Conservation (phyloP, 2,888 invertebrate genomes). For the Apamea anceps region DNA sequence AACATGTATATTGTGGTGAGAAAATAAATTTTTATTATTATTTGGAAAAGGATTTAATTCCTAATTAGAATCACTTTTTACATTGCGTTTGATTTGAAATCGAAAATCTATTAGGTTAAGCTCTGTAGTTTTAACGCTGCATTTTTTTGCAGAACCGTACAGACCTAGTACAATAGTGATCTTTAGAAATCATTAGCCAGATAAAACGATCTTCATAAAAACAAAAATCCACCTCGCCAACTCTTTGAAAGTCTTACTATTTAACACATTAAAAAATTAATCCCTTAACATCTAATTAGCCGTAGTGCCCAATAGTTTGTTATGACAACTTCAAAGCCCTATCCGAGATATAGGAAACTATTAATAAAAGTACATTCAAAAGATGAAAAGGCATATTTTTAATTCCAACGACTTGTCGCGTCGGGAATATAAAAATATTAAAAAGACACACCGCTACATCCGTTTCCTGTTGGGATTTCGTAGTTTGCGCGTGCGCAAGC, state of each 20-base stretch:
- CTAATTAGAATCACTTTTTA: neutral
- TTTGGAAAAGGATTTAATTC: neutral
- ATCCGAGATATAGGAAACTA: constrained; percentile 77
- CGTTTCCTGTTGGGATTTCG: constrained; percentile 84
- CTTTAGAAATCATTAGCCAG: neutral
- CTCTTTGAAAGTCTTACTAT: constrained; percentile 29
- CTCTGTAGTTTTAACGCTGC: neutral
- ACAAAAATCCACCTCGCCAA: neutral
- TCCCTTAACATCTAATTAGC: constrained; percentile 66
- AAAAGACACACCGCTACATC: constrained; percentile 86
- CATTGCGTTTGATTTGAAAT: neutral
- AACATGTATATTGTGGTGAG: no score
- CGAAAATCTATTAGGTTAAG: neutral
- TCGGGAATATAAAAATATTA: constrained; percentile 86
- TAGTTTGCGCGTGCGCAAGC: constrained; percentile 71
- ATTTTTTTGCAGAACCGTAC: neutral
- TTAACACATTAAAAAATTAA: constrained; percentile 60
- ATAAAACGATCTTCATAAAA: neutral
- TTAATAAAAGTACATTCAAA: constrained; percentile 72
- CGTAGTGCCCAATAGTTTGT: constrained; percentile 68
- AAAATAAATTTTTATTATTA: no score
- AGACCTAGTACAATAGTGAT: neutral
- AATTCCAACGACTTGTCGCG: constrained; percentile 81
- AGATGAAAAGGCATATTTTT: constrained; percentile 87
- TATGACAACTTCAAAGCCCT: constrained; percentile 80